Base-by-base conservation (phyloP, 1,140 invertebrate genomes). In the Chironomus striatipennis region DNA sequence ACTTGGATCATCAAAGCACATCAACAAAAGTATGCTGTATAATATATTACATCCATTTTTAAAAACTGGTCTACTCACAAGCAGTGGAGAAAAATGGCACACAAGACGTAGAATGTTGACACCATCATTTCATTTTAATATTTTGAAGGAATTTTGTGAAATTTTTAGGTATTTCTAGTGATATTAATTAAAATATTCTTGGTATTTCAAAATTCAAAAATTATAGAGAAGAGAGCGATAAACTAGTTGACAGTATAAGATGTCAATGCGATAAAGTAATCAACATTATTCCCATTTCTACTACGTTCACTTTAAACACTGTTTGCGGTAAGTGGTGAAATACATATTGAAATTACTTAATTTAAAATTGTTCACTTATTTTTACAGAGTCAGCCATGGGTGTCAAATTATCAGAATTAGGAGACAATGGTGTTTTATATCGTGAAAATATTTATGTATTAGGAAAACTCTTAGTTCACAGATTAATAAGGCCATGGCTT, bases 91-190 rank as follows among this genome's bases (percentile, higher is more conserved):
- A 8, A 93, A 93, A 83, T 98, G 95, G 94, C 87, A 88, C 72
- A 78, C 80, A 0, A 84, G 93, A n/a, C 85, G 95, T 73, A 94
- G 93, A 83, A 85, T 97, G 47, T 80, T 97, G 0, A 96, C 95
- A 15, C 93, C 94, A 1, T 89, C 93, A 1, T 97, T 97, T 82
- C 94, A 97, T 81, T 96, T 96, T 80, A 90, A 91, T 77, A 93
- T 97, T 75, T 83, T 97, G 0, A 86, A 90, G 76, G 87, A 93
- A 78, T 97, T 94, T 81, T 78, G 47, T 4, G 47, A 57, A 57
- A n/a, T 57, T 57, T 57, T 57, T 15, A 57, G 15, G 47, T 57
- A 5, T 12, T 5, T 57, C 5, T 7, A 47, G 10, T 43, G 42
- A 7, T 43, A 10, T 43, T 43, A 43, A 7, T 10, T 6, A 7